These are phyloP conservation scores for Nebria salina DNA, from an alignment of 2,888 invertebrate species.

Conservation along the genomic window DNA sequence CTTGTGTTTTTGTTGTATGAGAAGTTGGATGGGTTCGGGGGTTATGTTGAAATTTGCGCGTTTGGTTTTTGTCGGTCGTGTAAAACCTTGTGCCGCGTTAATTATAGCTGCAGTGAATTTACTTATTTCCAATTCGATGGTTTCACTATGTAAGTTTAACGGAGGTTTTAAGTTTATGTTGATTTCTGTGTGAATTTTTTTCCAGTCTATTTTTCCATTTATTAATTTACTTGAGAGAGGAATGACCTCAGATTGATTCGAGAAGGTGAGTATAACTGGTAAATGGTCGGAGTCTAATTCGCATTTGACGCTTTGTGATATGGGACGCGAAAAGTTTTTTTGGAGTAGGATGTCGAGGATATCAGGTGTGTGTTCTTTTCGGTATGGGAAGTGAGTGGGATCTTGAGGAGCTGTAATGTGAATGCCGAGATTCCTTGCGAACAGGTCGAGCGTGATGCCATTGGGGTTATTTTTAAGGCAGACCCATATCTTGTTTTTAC, in stretches of 20 bases:
- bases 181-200: conserved; percentile 3
- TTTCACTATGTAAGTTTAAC: not conserved
- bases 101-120: not conserved
- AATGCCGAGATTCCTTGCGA: conserved; percentile 27
- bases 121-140: not conserved
- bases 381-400: conserved; percentile 43
- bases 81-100: not conserved
- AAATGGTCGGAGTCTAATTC: conserved; percentile 44
- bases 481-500: conserved; percentile 42
- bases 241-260: not conserved
- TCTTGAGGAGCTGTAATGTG: conserved; percentile 41
- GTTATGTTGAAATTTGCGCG: conserved; percentile 1
- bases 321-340: conserved; percentile 34
- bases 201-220: conserved; percentile 20
- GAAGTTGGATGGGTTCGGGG: conserved; percentile 25
- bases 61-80: not conserved
- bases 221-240: conserved; percentile 14
- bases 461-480: conserved; percentile 41
- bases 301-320: conserved; percentile 40
- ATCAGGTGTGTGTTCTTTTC: conserved; percentile 40
- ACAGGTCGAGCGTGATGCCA: conserved; percentile 29
- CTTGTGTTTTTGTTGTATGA: conserved; percentile 37
- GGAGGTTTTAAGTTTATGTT: not conserved
- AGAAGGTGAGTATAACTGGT: conserved; percentile 32
- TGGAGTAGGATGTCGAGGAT: conserved; percentile 41